Evolutionary conservation across 2,888 invertebrate species (phyloP).

Genomic region (Temnothorax ravouxi): DNA sequence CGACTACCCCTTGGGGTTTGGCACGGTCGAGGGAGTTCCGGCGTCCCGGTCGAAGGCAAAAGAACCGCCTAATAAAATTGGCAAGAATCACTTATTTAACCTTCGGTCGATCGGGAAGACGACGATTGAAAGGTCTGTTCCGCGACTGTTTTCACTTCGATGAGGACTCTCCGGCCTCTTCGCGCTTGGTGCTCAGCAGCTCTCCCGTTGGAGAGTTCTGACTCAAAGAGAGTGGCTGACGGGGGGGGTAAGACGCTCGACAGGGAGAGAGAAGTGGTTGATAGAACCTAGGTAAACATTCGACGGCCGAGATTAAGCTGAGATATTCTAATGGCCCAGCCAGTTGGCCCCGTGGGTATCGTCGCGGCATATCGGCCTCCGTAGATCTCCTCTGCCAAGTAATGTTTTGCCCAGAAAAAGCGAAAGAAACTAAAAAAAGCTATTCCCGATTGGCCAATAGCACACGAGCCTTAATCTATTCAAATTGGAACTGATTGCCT

Average conservation of each 20-base stretch:
- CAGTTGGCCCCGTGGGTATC: conserved; percentile 83
- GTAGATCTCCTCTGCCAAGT: conserved; percentile 80
- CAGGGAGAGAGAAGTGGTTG: conserved; percentile 64
- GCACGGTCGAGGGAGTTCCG: conserved; percentile 59
- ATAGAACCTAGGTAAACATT: conserved; percentile 80
- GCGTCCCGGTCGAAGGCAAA: conserved; percentile 52
- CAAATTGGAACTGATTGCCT: conserved; percentile 54
- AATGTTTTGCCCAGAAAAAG: conserved; percentile 78
- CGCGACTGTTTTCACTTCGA: conserved; percentile 50
- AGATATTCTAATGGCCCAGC: conserved; percentile 84
- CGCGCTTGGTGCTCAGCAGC: conserved; percentile 23
- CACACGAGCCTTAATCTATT: conserved; percentile 52
- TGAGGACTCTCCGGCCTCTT: conserved; percentile 63
- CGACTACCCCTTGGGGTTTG: conserved; percentile 74
- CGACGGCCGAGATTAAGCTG: conserved; percentile 80
- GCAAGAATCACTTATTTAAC: conserved; percentile 83
- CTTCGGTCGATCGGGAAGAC: conserved; percentile 69
- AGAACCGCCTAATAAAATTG: conserved; percentile 81
- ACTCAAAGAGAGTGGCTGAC: conserved; percentile 37
- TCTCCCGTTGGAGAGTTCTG: conserved; percentile 51
- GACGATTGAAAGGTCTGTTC: conserved; percentile 60
- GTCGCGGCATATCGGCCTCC: conserved; percentile 78
- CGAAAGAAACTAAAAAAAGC: conserved; percentile 54
- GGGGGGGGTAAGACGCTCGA: conserved; percentile 42
- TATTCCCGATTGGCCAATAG: conserved; percentile 80